Conservation (phyloP, 2,113 vertebrate genomes). For the Syngnathus floridae region DNA sequence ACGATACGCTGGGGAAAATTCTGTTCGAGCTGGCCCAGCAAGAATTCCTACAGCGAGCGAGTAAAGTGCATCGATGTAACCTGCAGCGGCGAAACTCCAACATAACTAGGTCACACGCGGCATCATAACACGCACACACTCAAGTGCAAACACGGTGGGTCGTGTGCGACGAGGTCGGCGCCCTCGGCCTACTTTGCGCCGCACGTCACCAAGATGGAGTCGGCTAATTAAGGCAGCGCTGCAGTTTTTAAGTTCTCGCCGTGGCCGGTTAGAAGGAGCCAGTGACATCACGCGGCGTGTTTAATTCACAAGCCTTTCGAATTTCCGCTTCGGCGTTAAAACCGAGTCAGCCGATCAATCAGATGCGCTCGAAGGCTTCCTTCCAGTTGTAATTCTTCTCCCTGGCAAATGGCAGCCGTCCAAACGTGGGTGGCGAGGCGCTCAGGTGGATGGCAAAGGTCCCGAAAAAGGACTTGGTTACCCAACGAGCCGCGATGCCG, state of each 20-base stretch:
- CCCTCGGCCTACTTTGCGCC: constrained; percentile 45
- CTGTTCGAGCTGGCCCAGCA: constrained; percentile 1
- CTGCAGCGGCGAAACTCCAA: constrained; percentile 49
- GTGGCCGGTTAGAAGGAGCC: no score
- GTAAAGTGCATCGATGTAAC: constrained; percentile 48
- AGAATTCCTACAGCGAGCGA: constrained; percentile 36
- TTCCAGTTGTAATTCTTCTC: constrained; percentile 17
- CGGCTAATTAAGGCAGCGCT: neutral
- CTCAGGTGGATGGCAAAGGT: constrained; percentile 70
- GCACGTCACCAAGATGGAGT: constrained; percentile 20
- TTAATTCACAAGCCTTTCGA: neutral
- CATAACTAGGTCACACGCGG: constrained; percentile 54
- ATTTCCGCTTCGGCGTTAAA: neutral
- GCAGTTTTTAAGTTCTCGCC: neutral
- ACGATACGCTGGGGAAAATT: neutral
- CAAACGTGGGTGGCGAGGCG: constrained; percentile 57
- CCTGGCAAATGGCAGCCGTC: constrained; percentile 30
- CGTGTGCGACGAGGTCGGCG: constrained; percentile 26
- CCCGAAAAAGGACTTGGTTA: constrained; percentile 62
- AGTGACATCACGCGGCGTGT: neutral
- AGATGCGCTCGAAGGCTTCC: constrained; percentile 5
- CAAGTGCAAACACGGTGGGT: constrained; percentile 35
- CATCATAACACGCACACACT: constrained; percentile 31
- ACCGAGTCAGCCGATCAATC: constrained; percentile 19
- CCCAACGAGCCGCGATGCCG: constrained; percentile 63